Base-by-base conservation (phyloP, 2,113 vertebrate genomes). In the Talpa occidentalis region DNA sequence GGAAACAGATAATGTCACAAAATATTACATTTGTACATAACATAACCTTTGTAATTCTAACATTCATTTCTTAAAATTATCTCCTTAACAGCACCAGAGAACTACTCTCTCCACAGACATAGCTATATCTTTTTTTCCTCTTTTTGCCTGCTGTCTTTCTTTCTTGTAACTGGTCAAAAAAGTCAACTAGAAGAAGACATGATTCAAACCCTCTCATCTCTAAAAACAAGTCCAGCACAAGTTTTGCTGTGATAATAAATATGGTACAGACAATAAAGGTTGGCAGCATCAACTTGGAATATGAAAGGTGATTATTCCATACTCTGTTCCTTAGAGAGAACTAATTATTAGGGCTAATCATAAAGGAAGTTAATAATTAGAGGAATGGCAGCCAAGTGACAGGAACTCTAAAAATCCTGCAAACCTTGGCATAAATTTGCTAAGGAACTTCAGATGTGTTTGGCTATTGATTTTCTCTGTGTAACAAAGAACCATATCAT, bases 331-430 rank as follows among this genome's bases (percentile, higher is more conserved):
- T 87, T 59, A 76, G 76, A 96, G 91, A 79, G 94, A 95, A 76
- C 66, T 96, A 94, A 96, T 88, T 93, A 94, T 91, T 95, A 88
- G 44, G 35, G 69, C 17, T 95, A 95, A 93, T 95, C 83, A 84
- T 79, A 96, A 97, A 96, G 49, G 74, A 96, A 93, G 66, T 60
- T 91, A 93, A 90, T 24, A 54, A 96, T 80, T 89, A 89, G 15
- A 86, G 40, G 10, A 88, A 94, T 56, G 40, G 37, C 79, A 87
- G 54, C 26, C 81, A 96, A 52, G 49, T 93, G 70, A 90, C 54
- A 91, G 44, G 40, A 42, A 90, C 49, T 52, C 82, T 82, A 59
- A 10, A 67, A 95, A 83, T 90, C 64, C 87, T 96, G 89, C 74
- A 83, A 81, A 91, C 37, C 88, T n/a, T 37, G 88, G 62, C 82